Percentiles rank a stretch among this genome's conserved stretches.
phyloP scores from a whole-genome alignment of 2,888 invertebrate genomes.

The Podotricha telesiphe region DNA sequence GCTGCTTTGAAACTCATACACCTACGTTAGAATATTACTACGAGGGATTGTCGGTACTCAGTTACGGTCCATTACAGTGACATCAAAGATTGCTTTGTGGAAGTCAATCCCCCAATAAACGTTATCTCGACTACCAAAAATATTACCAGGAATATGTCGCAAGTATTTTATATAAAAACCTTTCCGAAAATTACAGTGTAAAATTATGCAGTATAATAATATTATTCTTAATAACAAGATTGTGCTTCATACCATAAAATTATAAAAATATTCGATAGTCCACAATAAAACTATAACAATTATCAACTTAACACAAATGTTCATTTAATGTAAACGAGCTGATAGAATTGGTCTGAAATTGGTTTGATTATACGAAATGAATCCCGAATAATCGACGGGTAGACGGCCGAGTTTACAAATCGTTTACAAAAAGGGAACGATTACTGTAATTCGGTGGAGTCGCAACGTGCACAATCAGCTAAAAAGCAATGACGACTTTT shows the following conservation, averaged over 20 bases:
- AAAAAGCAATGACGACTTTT: constrained; percentile 71
- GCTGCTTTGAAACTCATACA: constrained; percentile 64
- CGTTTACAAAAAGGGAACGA: constrained; percentile 56
- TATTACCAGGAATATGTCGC: background rate
- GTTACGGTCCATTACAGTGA: background rate
- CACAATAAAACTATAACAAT: constrained; percentile 31
- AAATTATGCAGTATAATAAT: background rate
- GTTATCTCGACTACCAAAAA: background rate
- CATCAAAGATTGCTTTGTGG: background rate
- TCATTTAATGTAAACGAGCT: constrained; percentile 41
- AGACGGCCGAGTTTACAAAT: constrained; percentile 47
- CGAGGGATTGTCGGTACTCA: background rate
- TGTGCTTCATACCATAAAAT: constrained; percentile 2
- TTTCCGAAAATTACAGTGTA: background rate
- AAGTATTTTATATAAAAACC: background rate
- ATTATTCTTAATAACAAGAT: background rate
- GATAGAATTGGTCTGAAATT: constrained; percentile 42
- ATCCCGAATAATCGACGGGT: constrained; percentile 42
- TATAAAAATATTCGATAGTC: constrained; percentile 14
- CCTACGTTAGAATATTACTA: constrained; percentile 59
- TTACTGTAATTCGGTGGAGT: constrained; percentile 60
- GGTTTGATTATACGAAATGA: constrained; percentile 40
- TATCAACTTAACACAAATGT: constrained; percentile 36
- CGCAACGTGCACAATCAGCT: constrained; percentile 66
- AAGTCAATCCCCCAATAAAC: background rate